Percentiles rank a stretch among this genome's conserved stretches.
phyloP scores from a whole-genome alignment of 2,797 vertebrate genomes.

The Helicolenus hilgendorfi region DNA sequence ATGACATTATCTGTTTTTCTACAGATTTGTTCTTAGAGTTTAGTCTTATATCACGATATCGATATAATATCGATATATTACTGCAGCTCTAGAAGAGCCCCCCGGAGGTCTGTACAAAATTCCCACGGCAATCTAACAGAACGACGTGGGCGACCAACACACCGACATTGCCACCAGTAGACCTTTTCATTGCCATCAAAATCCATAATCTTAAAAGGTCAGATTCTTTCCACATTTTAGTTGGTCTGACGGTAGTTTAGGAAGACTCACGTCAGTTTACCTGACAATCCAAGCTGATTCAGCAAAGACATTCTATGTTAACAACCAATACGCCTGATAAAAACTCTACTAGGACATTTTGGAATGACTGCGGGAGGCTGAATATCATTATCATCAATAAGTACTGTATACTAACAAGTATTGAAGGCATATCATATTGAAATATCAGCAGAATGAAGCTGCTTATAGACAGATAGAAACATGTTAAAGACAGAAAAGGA shows the following conservation, averaged over 20 bases:
- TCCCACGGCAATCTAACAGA: neutral
- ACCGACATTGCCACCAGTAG: neutral
- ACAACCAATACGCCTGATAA: neutral
- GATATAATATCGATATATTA: no score
- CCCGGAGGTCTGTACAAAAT: neutral
- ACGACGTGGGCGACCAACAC: neutral
- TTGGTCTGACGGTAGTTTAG: neutral
- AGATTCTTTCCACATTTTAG: no score
- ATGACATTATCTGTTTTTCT: no score
- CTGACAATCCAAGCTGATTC: neutral
- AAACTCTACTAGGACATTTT: neutral
- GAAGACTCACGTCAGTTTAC: neutral
- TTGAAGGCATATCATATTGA: neutral
- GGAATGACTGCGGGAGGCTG: neutral
- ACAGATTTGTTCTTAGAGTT: no score
- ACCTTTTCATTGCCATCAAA: neutral
- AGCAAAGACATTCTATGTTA: neutral
- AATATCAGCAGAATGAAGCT: neutral
- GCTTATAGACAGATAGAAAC: no score
- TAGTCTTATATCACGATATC: no score
- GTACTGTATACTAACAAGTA: neutral
- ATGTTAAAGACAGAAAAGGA: neutral
- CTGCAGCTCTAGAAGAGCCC: neutral
- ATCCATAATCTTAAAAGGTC: neutral
- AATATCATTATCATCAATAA: neutral